Base-by-base conservation (phyloP, 2,797 vertebrate genomes). In the Melanotaenia trifasciata region DNA sequence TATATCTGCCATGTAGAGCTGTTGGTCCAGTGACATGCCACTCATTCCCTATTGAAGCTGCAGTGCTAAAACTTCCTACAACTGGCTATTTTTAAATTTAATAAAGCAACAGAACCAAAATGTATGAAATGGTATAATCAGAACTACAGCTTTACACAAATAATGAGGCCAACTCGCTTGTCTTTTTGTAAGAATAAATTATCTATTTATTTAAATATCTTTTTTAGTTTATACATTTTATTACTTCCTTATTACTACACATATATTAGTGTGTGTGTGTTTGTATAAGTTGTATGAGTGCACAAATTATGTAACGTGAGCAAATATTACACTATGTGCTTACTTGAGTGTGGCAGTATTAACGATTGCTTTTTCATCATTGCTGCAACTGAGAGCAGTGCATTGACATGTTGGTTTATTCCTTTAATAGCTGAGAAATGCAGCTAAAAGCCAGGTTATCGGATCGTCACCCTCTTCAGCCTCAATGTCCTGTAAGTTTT, bases 1-100 rank as follows among this genome's bases (percentile, higher is more conserved):
- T 92, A 90, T 91, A 90, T 93, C 92, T 91, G 85, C 81, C 78
- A 83, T 78, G 84, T 72, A 24, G 79, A 84, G 81, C 74, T 33
- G 77, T 78, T 16, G 74, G 73, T 67, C 51, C 62, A 10, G 47
- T 79, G 85, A 80, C 83, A 75, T 80, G 84, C 85, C 79, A 73
- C 77, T 86, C 86, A 73, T 68, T 85, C 84, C 74, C 58, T n/a
- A 3, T 61, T 28, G 61, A 53, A 59, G 59, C 75, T 1, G 11
- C 67, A 57, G 45, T 45, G 47, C 36, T 56, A 12, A 76, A 70
- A 32, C 76, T 63, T 71, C 45, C 68, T 32, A 2, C 65, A 47
- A 35, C 20, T 40, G 47, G 16, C 40, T 59, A 5, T 69, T 71
- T 30, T n/a, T 10, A 32, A 43, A 2, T n/a, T 4, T n/a, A n/a